These are phyloP conservation scores for Leucophenga montana DNA, from an alignment of 2,888 invertebrate species.

Conservation along the genomic window DNA sequence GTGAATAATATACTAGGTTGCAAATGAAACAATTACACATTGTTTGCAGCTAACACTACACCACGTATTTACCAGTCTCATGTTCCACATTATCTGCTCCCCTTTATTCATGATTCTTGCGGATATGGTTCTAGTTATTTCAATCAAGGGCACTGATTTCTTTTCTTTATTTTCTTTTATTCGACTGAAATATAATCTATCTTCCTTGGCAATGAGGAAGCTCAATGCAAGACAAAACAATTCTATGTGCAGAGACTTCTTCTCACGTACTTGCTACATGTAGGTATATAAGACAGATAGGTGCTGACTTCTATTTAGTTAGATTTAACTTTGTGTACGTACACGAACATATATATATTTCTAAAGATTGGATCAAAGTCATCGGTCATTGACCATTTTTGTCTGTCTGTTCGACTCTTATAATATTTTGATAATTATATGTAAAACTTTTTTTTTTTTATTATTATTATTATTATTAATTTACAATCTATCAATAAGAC, in stretches of 20 bases:
- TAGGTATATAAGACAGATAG: background rate
- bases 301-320: background rate
- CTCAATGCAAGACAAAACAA: background rate
- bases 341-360: no score
- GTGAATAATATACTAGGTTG: background rate
- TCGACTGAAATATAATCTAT: background rate
- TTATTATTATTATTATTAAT: no score
- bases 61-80: background rate
- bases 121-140: no score
- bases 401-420: no score
- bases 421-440: no score
- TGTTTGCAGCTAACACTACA: background rate
- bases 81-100: background rate
- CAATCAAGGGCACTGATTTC: no score
- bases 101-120: background rate
- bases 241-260: background rate
- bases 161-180: background rate
- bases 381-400: no score
- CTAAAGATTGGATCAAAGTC: no score
- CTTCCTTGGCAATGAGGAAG: slow-evolving; percentile 3
- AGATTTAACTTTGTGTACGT: no score
- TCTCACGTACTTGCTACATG: slow-evolving; percentile 10
- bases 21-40: background rate
- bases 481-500: no score
- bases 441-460: no score